Conservation (phyloP, 2,113 vertebrate species). For the Oryzias javanicus region DNA sequence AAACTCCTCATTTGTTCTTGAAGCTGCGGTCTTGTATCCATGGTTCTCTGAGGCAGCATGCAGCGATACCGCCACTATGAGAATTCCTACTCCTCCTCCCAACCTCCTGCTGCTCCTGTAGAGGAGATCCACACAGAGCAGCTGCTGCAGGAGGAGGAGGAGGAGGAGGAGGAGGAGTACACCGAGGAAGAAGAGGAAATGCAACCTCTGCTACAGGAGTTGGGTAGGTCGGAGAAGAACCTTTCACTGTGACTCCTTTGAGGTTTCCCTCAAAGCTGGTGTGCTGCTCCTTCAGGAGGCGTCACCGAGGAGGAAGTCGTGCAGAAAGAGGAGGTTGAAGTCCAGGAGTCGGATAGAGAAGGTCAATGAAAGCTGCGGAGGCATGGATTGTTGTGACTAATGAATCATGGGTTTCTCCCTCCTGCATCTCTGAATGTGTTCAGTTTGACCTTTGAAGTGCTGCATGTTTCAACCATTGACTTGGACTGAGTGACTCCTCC, state of each 20-base stretch:
- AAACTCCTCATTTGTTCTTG: background rate
- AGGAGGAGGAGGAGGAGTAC: slow-evolving; percentile 35
- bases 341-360: slow-evolving; percentile 29
- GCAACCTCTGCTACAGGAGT: slow-evolving; percentile 17
- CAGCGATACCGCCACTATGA: slow-evolving; percentile 40
- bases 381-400: background rate
- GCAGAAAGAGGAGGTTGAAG: background rate
- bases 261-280: slow-evolving; percentile 9
- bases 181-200: slow-evolving; percentile 33
- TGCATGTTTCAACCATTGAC: no score
- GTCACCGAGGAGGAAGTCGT: slow-evolving; percentile 18
- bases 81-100: slow-evolving; percentile 18
- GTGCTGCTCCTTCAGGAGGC: slow-evolving; percentile 25
- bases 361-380: background rate
- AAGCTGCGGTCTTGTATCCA: background rate
- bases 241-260: background rate
- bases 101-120: slow-evolving; percentile 21
- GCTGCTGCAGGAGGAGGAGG: slow-evolving; percentile 1
- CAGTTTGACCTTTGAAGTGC: no score
- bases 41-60: slow-evolving; percentile 26
- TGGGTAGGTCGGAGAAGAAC: slow-evolving; percentile 40
- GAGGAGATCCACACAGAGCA: slow-evolving; percentile 45
- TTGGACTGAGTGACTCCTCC: no score
- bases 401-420: background rate
- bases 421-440: background rate